Conservation (phyloP, 1,140 invertebrate species). For the Camponotus floridanus region DNA sequence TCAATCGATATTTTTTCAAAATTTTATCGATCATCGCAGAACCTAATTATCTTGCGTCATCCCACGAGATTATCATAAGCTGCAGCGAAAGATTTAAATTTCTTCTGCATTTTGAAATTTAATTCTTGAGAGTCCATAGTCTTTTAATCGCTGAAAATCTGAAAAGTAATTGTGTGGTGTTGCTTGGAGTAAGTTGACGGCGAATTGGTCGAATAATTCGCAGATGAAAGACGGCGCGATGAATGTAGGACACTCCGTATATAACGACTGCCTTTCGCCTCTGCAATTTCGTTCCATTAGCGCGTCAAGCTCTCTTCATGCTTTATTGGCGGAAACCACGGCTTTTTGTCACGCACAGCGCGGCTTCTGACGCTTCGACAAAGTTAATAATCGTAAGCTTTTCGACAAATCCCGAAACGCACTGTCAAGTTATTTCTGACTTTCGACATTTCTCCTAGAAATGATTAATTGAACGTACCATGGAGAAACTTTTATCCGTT, state of each 20-base stretch:
- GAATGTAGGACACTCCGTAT: constrained; percentile 38
- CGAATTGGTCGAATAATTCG: neutral
- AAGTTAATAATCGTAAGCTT: constrained; percentile 45
- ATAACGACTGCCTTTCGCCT: constrained; percentile 53
- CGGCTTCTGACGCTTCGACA: constrained; percentile 10
- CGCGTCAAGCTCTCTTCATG: constrained; percentile 26
- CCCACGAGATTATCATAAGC: neutral
- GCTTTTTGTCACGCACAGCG: constrained; percentile 27
- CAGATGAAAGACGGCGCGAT: neutral
- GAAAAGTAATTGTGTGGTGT: neutral
- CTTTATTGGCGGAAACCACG: constrained; percentile 58
- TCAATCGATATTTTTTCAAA: neutral
- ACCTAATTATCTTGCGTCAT: neutral
- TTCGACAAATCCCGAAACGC: neutral
- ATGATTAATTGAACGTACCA: constrained; percentile 25
- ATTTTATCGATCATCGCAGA: neutral
- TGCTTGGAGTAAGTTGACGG: neutral
- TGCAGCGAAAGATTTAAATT: neutral
- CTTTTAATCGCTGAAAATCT: neutral
- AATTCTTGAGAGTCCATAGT: neutral
- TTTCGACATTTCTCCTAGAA: neutral
- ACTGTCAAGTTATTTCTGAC: constrained; percentile 27
- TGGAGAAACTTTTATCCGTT: neutral
- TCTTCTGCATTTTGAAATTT: neutral
- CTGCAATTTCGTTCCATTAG: constrained; percentile 68